Percentiles rank a stretch among this genome's conserved stretches.
Conservation (phyloP, 2,797 vertebrate genomes). For the Pseudomugil tenellus region DNA sequence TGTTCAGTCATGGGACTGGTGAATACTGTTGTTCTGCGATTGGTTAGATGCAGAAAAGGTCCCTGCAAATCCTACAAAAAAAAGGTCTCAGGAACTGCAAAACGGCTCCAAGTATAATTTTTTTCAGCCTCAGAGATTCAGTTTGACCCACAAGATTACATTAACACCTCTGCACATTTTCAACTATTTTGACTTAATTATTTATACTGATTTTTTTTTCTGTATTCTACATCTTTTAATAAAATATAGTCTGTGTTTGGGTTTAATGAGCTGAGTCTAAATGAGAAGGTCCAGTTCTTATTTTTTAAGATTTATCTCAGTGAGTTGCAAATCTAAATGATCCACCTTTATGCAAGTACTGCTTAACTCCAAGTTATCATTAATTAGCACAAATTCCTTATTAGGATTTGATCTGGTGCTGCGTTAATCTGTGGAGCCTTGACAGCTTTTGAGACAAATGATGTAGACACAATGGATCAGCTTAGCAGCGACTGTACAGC, state of each 20-base stretch:
- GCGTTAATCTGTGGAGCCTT: constrained; percentile 20
- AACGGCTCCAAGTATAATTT: background rate
- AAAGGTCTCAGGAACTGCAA: background rate
- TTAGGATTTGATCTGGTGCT: constrained; percentile 19
- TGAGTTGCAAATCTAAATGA: background rate
- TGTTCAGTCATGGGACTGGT: background rate
- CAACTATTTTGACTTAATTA: background rate
- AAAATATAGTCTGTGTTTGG: background rate
- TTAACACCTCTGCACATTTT: background rate
- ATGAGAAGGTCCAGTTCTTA: background rate
- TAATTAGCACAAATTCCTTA: constrained; percentile 32
- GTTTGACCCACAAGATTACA: background rate
- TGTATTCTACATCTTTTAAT: background rate
- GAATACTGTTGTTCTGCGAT: background rate
- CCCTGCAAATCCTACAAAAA: background rate
- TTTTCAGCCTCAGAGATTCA: background rate
- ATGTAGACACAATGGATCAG: constrained; percentile 56
- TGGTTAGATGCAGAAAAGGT: background rate
- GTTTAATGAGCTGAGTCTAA: background rate
- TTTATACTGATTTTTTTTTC: background rate
- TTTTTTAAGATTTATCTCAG: background rate
- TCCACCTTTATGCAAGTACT: background rate
- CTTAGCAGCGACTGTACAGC: constrained; percentile 44
- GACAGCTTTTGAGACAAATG: constrained; percentile 47
- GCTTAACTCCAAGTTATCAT: constrained; percentile 15